Percentiles rank a stretch among this genome's conserved stretches.
phyloP scores from a whole-genome alignment of 2,888 invertebrate species.

The Cryptocheilus praepositus region DNA sequence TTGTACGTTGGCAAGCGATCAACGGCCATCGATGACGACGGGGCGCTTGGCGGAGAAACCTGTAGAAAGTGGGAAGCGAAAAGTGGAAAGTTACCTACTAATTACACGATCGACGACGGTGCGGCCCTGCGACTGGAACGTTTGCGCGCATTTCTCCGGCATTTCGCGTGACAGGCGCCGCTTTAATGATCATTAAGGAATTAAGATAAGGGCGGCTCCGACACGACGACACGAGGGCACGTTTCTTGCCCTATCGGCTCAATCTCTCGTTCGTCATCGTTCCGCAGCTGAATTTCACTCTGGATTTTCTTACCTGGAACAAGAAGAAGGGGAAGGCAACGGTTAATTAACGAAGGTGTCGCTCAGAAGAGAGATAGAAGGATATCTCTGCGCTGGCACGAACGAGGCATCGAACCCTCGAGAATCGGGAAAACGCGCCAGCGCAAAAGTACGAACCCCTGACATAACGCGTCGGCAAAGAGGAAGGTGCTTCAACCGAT shows the following conservation, averaged over 20 bases:
- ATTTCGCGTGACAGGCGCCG: conserved; percentile 54
- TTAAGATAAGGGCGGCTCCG: conserved; percentile 47
- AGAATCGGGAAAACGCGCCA: too few species aligned
- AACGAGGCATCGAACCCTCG: too few species aligned
- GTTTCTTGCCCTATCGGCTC: conserved; percentile 34
- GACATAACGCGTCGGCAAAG: too few species aligned
- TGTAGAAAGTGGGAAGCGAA: neutral
- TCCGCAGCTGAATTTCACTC: neutral
- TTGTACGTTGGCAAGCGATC: too few species aligned
- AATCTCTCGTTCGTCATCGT: conserved; percentile 17
- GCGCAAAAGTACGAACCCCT: too few species aligned
- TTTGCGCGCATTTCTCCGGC: conserved; percentile 28
- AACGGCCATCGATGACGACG: too few species aligned
- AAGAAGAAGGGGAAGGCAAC: conserved; percentile 10
- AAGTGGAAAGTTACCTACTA: neutral
- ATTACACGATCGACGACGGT: too few species aligned
- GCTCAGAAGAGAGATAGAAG: neutral
- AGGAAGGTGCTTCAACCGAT: too few species aligned
- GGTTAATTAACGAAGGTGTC: conserved; percentile 4
- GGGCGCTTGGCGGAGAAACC: too few species aligned
- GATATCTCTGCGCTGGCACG: too few species aligned
- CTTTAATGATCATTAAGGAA: conserved; percentile 61
- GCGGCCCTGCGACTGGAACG: conserved; percentile 23
- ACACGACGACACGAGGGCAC: conserved; percentile 3
- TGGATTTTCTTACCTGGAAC: conserved; percentile 34